Conservation (phyloP, 2,888 invertebrate genomes). For the Diplazon laetatorius region DNA sequence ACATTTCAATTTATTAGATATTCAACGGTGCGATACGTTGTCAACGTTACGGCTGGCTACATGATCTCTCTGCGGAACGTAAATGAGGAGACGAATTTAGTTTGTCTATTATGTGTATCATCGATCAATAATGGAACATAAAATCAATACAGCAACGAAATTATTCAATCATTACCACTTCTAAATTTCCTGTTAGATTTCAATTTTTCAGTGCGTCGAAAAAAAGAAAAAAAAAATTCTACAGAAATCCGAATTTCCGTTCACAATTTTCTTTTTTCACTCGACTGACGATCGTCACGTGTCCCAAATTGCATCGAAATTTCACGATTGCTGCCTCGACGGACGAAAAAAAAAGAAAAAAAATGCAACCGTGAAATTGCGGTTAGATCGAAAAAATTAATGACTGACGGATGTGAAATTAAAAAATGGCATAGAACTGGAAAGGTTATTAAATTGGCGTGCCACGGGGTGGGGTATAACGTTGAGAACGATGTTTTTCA, state of each 20-base stretch:
- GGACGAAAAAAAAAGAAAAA: not conserved
- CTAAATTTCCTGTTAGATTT: no score
- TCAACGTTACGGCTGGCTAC: not conserved
- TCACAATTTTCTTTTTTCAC: not conserved
- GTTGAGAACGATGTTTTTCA: conserved; percentile 51
- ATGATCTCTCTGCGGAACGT: not conserved
- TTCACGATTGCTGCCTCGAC: conserved; percentile 33
- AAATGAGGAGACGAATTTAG: no score
- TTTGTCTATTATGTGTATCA: no score
- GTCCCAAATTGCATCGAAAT: conserved; percentile 6
- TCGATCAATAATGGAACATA: no score
- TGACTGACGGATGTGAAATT: conserved; percentile 44
- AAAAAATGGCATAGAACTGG: no score
- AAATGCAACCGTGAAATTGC: conserved; percentile 34
- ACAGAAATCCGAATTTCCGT: not conserved
- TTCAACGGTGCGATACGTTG: not conserved
- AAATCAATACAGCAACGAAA: not conserved
- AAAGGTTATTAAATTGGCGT: conserved; percentile 29
- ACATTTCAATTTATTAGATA: not conserved
- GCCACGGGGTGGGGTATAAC: conserved; percentile 2
- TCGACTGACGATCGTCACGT: not conserved
- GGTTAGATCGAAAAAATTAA: conserved; percentile 59
- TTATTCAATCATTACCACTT: no score
- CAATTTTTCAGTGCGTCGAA: no score
- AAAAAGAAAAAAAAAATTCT: not conserved